These are phyloP conservation scores for Gnatocerus cornutus DNA, from an alignment of 2,888 invertebrate species.

Conservation along the genomic window DNA sequence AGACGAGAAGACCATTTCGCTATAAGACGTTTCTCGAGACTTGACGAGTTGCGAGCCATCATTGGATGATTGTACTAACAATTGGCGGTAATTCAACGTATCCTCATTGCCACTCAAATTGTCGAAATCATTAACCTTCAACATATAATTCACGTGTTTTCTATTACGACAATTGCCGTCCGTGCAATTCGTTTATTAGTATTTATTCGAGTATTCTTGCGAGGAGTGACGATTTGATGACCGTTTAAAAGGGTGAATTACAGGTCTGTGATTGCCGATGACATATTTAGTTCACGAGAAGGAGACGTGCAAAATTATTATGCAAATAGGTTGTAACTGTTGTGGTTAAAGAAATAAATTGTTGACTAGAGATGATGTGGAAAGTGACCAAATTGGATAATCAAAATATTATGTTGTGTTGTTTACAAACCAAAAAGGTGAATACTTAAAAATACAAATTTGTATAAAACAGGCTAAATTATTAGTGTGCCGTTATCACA, in stretches of 20 bases:
- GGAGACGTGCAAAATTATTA: constrained; percentile 2
- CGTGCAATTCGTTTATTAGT: constrained; percentile 45
- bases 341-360: background rate
- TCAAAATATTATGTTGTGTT: no score
- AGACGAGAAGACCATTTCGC: constrained; percentile 40
- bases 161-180: constrained; percentile 43
- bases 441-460: no score
- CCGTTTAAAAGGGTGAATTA: constrained; percentile 26
- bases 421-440: no score
- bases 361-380: no score
- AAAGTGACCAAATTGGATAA: no score
- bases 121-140: constrained; percentile 62
- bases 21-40: constrained; percentile 35
- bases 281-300: constrained; percentile 18
- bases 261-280: constrained; percentile 5
- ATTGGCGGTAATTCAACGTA: constrained; percentile 63
- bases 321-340: background rate
- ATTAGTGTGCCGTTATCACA: no score
- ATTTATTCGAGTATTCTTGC: constrained; percentile 38
- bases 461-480: no score
- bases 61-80: constrained; percentile 62
- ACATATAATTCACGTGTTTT: constrained; percentile 55
- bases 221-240: constrained; percentile 19
- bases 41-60: constrained; percentile 47
- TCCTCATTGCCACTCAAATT: constrained; percentile 62